phyloP scores from a whole-genome alignment of 2,888 invertebrate genomes.

The Drosophila mettleri region DNA sequence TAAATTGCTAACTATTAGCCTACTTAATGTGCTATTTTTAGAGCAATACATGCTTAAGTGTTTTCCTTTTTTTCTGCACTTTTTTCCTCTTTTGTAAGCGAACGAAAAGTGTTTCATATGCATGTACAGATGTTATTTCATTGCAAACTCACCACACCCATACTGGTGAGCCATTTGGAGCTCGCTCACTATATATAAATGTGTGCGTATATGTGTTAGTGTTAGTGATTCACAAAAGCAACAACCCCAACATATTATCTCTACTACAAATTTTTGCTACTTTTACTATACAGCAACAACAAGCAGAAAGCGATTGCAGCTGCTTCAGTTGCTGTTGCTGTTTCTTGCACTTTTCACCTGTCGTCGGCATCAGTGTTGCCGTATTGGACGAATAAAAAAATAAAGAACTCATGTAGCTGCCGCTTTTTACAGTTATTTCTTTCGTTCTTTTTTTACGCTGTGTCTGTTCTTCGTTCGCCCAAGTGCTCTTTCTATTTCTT shows the following conservation, averaged over 20 bases:
- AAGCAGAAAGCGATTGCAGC: constrained; percentile 48
- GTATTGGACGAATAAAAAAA: constrained; percentile 40
- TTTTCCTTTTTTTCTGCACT: constrained; percentile 6
- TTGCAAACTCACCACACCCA: constrained; percentile 60
- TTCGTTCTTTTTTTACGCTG: constrained; percentile 17
- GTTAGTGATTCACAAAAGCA: constrained; percentile 72
- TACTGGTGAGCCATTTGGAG: constrained; percentile 50
- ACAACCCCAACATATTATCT: constrained; percentile 72
- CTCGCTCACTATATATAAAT: constrained; percentile 42
- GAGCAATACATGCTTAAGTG: constrained; percentile 23
- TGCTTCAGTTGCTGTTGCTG: constrained; percentile 29
- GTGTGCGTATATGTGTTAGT: constrained; percentile 25
- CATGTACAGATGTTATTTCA: constrained; percentile 55
- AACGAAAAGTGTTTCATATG: constrained; percentile 44
- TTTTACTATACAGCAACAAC: constrained; percentile 50
- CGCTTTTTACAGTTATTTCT: constrained; percentile 32
- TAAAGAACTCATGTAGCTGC: constrained; percentile 35
- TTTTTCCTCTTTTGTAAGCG: constrained; percentile 18
- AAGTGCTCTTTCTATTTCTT: constrained; percentile 53
- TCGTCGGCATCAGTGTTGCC: constrained; percentile 57
- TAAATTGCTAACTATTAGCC: neutral
- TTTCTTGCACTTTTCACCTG: constrained; percentile 54
- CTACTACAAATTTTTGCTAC: constrained; percentile 70
- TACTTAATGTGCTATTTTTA: constrained; percentile 9
- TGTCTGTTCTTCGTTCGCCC: constrained; percentile 27